Evolutionary conservation across 2,888 invertebrate genomes (phyloP), one percentile per base, ranked within the genome.

Genomic region (Oithona nana): DNA sequence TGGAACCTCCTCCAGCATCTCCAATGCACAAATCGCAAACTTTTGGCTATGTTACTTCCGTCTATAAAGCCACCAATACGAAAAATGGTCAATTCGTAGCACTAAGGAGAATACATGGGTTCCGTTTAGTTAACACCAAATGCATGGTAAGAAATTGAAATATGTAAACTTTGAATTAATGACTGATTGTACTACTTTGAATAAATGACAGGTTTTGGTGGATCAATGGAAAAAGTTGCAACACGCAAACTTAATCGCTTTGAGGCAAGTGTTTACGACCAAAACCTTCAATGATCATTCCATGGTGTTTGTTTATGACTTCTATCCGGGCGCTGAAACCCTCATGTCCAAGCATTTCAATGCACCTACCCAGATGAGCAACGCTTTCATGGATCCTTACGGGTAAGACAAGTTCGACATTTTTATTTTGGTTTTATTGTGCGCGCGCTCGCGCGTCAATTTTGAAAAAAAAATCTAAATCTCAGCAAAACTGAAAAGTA

Each of bases 161-260:
- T n/a, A n/a, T n/a, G n/a, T n/a, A n/a, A n/a, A n/a, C n/a, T n/a
- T n/a, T n/a, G n/a, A n/a, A n/a, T n/a, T n/a, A n/a, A n/a, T n/a
- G n/a, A n/a, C n/a, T n/a, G n/a, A n/a, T n/a, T n/a, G n/a, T n/a
- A n/a, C n/a, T n/a, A n/a, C n/a, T n/a, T n/a, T n/a, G n/a, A n/a
- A n/a, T n/a, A n/a, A n/a, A n/a, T n/a, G n/a, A n/a, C n/a, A n/a
- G n/a, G n/a, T 83, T 29, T 75, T 84, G 68, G 84, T 94, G 51
- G 94, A 95, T 69, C 80, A 84, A 77, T 97, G 97, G 97, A 92
- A 90, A 73, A 86, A 89, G 74, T 78, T 97, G 64, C 83, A 84
- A 71, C 95, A 97, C 75, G 88, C 94, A 69, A 95, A 95, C 77
- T 81, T 97, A 68, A 88, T 95, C 65, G 86, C 86, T 69, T 77